Conservation (phyloP, 1,140 invertebrate species). For the Tetramorium simillimum region DNA sequence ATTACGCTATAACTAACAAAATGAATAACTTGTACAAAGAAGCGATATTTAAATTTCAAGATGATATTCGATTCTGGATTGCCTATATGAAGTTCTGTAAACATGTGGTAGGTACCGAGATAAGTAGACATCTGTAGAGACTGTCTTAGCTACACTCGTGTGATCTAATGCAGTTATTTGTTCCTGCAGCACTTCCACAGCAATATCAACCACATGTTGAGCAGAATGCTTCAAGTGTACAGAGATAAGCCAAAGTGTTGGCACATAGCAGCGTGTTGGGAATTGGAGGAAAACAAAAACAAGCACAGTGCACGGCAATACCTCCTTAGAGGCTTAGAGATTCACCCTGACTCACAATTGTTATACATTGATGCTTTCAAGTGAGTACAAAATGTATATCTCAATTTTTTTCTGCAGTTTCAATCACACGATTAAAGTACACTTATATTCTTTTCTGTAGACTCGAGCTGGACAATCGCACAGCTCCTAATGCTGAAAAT, state of each 20-base stretch:
- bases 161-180: not conserved
- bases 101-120: constrained; percentile 85
- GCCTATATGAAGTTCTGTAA: constrained; percentile 91
- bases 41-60: constrained; percentile 87
- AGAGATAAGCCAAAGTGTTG: constrained; percentile 91
- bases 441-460: constrained; percentile 62
- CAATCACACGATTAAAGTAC: constrained; percentile 25
- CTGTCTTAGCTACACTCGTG: not conserved
- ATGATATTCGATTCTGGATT: constrained; percentile 90
- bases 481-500: constrained; percentile 30
- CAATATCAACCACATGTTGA: constrained; percentile 85
- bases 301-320: constrained; percentile 88
- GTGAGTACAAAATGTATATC: constrained; percentile 63
- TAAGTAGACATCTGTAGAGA: not conserved
- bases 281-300: constrained; percentile 89
- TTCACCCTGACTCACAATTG: constrained; percentile 88
- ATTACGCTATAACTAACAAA: constrained; percentile 88
- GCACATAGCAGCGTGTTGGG: constrained; percentile 90
- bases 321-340: constrained; percentile 89
- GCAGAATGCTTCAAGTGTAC: constrained; percentile 88
- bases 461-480: constrained; percentile 76
- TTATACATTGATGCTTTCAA: constrained; percentile 87
- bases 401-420: not conserved
- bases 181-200: constrained; percentile 79
- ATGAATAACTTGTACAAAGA: constrained; percentile 89